phyloP scores from a whole-genome alignment of 2,888 invertebrate genomes.

The Clostera curtula region DNA sequence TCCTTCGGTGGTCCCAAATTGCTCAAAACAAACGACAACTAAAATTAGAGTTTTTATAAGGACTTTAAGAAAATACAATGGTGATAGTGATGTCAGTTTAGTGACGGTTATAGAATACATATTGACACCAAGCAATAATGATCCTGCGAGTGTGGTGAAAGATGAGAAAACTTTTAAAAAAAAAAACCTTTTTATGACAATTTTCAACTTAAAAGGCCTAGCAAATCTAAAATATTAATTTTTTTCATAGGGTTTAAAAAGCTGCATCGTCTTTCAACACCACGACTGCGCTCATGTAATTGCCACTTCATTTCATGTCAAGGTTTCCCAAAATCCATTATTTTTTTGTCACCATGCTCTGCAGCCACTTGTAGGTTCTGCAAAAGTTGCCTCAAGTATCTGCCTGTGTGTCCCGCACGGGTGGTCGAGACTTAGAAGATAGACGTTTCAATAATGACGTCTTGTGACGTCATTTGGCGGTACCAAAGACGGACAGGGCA shows the following conservation, averaged over 20 bases:
- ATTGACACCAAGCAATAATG: too few species aligned
- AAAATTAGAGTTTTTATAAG: too few species aligned
- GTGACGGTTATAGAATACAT: too few species aligned
- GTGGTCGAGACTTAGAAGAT: constrained; percentile 56
- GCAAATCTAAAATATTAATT: too few species aligned
- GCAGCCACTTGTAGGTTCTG: constrained; percentile 13
- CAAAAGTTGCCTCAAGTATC: constrained; percentile 34
- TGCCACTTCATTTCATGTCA: background rate
- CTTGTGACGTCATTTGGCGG: constrained; percentile 49
- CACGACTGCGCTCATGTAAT: background rate
- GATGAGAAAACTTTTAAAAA: too few species aligned
- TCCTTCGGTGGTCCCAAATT: constrained; percentile 12
- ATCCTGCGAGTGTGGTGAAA: too few species aligned
- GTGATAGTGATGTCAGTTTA: too few species aligned
- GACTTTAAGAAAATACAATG: too few species aligned
- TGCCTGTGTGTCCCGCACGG: constrained; percentile 50
- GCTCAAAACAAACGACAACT: too few species aligned
- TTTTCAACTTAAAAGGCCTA: too few species aligned
- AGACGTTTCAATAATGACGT: constrained; percentile 60
- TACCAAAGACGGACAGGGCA: constrained; percentile 40
- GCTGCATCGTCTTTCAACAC: background rate
- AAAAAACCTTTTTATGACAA: too few species aligned
- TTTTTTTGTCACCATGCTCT: constrained; percentile 14
- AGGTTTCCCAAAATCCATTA: constrained; percentile 1
- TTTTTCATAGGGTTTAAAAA: too few species aligned